Base-by-base conservation (phyloP, 2,888 invertebrate species). In the Thymelicus acteon region DNA sequence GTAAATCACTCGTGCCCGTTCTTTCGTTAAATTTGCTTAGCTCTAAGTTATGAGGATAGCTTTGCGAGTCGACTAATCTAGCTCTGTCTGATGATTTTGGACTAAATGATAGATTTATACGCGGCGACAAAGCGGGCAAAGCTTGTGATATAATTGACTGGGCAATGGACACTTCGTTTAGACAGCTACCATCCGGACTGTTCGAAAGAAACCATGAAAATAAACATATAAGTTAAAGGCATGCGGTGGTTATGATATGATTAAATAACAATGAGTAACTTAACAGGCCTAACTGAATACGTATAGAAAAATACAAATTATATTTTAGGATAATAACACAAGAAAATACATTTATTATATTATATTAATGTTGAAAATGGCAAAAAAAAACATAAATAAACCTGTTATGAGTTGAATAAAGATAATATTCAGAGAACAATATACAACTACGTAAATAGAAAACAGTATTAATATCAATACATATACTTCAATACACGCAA, bases 91-190 rank as follows among this genome's bases (percentile, higher is more conserved):
- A 90, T 60, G 91, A 87, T 81, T 94, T 92, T 37, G 91, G 90
- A 75, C 91, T 91, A 76, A 93, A 93, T 65, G 93, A 88, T 77
- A 93, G 77, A 73, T 83, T 92, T 72, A 92, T 78, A 74, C 93
- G 87, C 63, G 93, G 93, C 74, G 94, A 94, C 60, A 94, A 84
- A 75, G 93, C 90, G 67, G 94, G 94, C 77, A 94, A 89, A 79
- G 94, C 93, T 89, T 94, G 94, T 69, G 94, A 94, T 85, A 94
- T 93, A 72, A 94, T 94, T n/a, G 94, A 93, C 77, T 94, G 94
- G 71, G 94, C 93, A 79, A 94, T 94, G 57, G 94, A 94, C 72
- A 93, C 89, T 80, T 94, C 94, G 76, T 92, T 94, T 83, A 93
- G 75, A 86, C 93, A 93, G 92, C 93, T 93, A 89, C 93, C 93